Conservation (phyloP, 2,113 vertebrate genomes). For the Tupaia tana region DNA sequence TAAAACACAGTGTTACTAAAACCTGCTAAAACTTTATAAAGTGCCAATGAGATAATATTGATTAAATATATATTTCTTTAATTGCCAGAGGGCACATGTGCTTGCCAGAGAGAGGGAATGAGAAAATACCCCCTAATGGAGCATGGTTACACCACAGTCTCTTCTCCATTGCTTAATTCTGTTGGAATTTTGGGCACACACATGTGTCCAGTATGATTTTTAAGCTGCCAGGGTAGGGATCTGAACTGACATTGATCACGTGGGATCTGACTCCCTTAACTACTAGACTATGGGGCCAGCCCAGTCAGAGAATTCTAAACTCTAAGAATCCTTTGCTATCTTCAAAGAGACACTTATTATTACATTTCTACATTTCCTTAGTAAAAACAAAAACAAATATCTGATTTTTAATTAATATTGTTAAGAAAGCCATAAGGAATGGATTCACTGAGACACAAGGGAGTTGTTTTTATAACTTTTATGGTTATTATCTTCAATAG, state of each 20-base stretch:
- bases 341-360: background rate
- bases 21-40: background rate
- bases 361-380: conserved; percentile 7
- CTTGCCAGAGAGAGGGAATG: too few relatives aligned
- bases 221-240: too few relatives aligned
- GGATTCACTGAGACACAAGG: conserved; percentile 8
- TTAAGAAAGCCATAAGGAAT: conserved; percentile 51
- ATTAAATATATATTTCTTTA: too few relatives aligned
- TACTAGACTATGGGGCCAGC: too few relatives aligned
- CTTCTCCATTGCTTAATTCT: too few relatives aligned
- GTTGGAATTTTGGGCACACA: too few relatives aligned
- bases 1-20: background rate
- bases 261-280: too few relatives aligned
- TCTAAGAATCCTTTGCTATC: conserved; percentile 24
- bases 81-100: too few relatives aligned
- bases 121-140: too few relatives aligned
- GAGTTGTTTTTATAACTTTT: conserved; percentile 51
- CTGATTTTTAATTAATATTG: conserved; percentile 72
- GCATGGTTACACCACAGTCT: too few relatives aligned
- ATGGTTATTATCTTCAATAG: conserved; percentile 65
- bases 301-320: background rate
- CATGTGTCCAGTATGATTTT: too few relatives aligned
- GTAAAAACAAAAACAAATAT: conserved; percentile 30
- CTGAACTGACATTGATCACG: too few relatives aligned
- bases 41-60: conserved; percentile 40